phyloP scores from a whole-genome alignment of 1,140 invertebrate genomes.

The Hestina assimilis region DNA sequence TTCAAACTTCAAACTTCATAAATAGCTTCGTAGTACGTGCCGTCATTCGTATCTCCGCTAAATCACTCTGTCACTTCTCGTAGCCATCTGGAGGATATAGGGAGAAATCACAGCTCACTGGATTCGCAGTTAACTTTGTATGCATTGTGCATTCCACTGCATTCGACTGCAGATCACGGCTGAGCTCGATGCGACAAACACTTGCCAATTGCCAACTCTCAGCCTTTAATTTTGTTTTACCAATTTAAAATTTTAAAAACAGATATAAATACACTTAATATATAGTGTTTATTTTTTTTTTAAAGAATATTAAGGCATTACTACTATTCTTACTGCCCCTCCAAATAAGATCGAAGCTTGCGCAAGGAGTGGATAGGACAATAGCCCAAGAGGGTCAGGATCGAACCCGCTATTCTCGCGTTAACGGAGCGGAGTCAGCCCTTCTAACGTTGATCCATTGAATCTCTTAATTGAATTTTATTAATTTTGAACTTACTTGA shows the following conservation, averaged over 20 bases:
- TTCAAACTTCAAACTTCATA: not conserved
- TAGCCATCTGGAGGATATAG: conserved; percentile 42
- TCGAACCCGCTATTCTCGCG: too few relatives aligned
- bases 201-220: conserved; percentile 49
- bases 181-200: conserved; percentile 56
- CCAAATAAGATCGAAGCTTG: too few relatives aligned
- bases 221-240: conserved; percentile 43
- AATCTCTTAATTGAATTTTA: too few relatives aligned
- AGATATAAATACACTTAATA: not conserved
- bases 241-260: conserved; percentile 19
- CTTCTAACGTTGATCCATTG: too few relatives aligned
- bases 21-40: not conserved
- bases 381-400: too few relatives aligned
- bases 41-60: conserved; percentile 3
- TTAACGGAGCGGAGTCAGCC: too few relatives aligned
- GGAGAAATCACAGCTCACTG: conserved; percentile 54
- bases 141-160: conserved; percentile 52
- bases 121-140: conserved; percentile 52
- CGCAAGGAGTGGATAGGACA: too few relatives aligned
- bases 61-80: conserved; percentile 39
- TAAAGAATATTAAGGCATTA: too few relatives aligned
- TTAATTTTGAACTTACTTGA: too few relatives aligned
- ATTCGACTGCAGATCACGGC: conserved; percentile 38
- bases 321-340: too few relatives aligned
- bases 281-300: not conserved